These are phyloP conservation scores for Eretmocerus hayati DNA, from an alignment of 2,888 invertebrate genomes.

Conservation along the genomic window DNA sequence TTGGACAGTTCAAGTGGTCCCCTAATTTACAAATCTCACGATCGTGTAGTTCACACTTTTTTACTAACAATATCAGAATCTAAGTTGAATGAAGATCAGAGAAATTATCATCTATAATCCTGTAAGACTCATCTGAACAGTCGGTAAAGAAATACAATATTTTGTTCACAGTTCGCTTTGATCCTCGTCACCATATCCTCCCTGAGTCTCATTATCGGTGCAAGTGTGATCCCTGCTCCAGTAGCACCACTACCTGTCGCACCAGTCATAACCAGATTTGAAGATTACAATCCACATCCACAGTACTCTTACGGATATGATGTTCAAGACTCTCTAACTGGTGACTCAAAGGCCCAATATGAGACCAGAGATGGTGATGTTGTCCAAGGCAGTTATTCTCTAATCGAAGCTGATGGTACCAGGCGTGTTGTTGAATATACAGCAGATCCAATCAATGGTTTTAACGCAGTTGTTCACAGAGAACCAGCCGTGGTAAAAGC, in stretches of 20 bases:
- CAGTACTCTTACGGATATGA: slow-evolving; percentile 29
- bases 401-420: slow-evolving; percentile 36
- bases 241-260: slow-evolving; percentile 30
- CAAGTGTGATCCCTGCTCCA: slow-evolving; percentile 45
- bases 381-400: slow-evolving; percentile 35
- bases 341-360: slow-evolving; percentile 25
- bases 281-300: slow-evolving; percentile 27
- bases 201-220: slow-evolving; percentile 28
- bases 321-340: slow-evolving; percentile 25
- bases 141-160: neutral
- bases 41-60: no score
- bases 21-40: no score
- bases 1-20: no score
- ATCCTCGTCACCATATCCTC: neutral
- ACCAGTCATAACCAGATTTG: slow-evolving; percentile 29
- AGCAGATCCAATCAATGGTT: slow-evolving; percentile 38
- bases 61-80: no score
- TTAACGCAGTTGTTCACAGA: slow-evolving; percentile 40
- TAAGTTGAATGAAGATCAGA: no score
- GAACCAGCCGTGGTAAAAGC: slow-evolving; percentile 32
- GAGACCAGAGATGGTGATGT: slow-evolving; percentile 33
- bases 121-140: neutral
- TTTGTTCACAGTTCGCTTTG: neutral
- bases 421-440: slow-evolving; percentile 34
- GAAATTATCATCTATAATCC: no score